Percentiles rank a stretch among this genome's conserved stretches.
Conservation (phyloP, 2,888 invertebrate genomes). For the Cantharis nigra region DNA sequence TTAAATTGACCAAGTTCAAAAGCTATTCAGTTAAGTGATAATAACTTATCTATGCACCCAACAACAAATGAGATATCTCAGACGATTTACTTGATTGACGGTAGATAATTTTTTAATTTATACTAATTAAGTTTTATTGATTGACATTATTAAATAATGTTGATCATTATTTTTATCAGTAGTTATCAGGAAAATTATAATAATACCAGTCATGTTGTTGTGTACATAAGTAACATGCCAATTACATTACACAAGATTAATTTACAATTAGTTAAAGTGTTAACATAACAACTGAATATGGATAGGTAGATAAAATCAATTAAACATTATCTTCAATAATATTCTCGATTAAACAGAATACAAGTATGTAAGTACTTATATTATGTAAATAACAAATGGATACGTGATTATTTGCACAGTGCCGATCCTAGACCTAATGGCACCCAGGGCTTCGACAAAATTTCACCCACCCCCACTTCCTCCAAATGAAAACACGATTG, state of each 20-base stretch:
- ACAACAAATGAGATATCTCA: too few species aligned
- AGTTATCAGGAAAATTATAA: background rate
- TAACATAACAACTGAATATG: background rate
- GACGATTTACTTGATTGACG: background rate
- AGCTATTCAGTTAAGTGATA: too few species aligned
- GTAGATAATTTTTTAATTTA: background rate
- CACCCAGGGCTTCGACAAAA: too few species aligned
- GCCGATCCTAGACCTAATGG: too few species aligned
- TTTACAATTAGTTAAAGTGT: background rate
- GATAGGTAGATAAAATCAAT: background rate
- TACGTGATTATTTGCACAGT: too few species aligned
- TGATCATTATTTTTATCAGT: background rate
- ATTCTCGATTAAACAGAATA: background rate
- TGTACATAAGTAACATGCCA: too few species aligned
- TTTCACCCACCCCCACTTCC: too few species aligned
- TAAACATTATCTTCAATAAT: background rate
- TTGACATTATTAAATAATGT: background rate
- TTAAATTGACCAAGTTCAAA: too few species aligned
- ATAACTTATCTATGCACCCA: too few species aligned
- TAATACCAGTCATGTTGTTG: background rate
- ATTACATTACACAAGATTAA: background rate
- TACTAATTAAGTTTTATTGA: background rate
- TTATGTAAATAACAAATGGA: background rate
- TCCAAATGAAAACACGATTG: too few species aligned
- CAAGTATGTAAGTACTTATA: background rate